phyloP scores from a whole-genome alignment of 2,113 vertebrate species.

The Esox niger region DNA sequence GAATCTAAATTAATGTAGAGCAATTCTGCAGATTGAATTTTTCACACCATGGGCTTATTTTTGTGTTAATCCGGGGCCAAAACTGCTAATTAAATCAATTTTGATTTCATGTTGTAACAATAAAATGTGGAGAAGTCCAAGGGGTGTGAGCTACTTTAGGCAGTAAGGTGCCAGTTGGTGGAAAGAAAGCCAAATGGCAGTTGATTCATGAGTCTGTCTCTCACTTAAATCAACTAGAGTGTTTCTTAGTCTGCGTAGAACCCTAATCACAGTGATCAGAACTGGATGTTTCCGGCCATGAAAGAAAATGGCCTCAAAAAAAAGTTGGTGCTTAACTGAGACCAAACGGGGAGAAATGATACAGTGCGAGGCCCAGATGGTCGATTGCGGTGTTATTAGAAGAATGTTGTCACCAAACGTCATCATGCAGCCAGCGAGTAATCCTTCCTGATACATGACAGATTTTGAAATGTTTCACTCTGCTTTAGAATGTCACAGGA shows the following conservation, averaged over 20 bases:
- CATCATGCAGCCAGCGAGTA: conserved; percentile 34
- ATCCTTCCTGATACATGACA: not conserved
- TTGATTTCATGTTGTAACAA: too few relatives aligned
- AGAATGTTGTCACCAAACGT: conserved; percentile 40
- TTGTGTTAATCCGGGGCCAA: too few relatives aligned
- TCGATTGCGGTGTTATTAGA: conserved; percentile 63
- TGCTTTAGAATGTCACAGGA: too few relatives aligned
- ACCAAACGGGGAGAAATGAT: conserved; percentile 67
- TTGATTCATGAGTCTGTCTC: not conserved
- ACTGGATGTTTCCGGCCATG: not conserved
- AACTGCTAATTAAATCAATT: too few relatives aligned
- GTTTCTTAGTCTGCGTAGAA: conserved; percentile 9
- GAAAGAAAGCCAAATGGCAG: not conserved
- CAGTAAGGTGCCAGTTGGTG: too few relatives aligned
- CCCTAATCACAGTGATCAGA: conserved; percentile 2
- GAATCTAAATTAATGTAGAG: too few relatives aligned
- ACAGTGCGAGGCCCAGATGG: too few relatives aligned
- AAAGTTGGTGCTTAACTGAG: conserved; percentile 39
- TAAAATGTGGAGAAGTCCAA: too few relatives aligned
- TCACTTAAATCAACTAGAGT: not conserved
- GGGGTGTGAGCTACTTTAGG: too few relatives aligned
- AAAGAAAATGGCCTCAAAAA: conserved; percentile 14
- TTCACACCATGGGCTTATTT: too few relatives aligned
- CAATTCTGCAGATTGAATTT: too few relatives aligned
- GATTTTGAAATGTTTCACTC: too few relatives aligned